A percentile compares a stretch with the other conserved stretches of the same genome.
These are phyloP conservation scores for Coleophora flavipennella DNA, from an alignment of 2,888 invertebrate genomes.

Conservation along the genomic window DNA sequence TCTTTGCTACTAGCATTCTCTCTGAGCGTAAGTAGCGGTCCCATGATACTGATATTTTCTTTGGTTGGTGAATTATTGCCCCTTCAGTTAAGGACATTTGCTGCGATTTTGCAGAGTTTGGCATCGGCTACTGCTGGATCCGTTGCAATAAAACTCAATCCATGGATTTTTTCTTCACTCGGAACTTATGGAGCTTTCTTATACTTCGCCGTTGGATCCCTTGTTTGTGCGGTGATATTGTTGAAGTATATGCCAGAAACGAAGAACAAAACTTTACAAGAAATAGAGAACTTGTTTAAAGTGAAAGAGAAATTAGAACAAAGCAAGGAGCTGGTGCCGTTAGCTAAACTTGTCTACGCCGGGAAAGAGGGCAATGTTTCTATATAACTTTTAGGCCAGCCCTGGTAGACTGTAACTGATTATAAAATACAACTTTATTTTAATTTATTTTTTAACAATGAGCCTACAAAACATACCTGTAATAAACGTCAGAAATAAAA, in stretches of 20 bases:
- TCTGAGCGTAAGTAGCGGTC: neutral
- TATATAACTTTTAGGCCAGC: too few species aligned
- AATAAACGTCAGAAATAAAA: too few species aligned
- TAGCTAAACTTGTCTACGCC: too few species aligned
- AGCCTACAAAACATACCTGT: too few species aligned
- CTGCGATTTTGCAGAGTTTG: neutral
- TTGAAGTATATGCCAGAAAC: slow-evolving; percentile 35
- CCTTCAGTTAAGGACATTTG: neutral
- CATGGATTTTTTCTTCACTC: slow-evolving; percentile 21
- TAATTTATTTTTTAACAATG: too few species aligned
- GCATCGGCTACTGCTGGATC: too few species aligned
- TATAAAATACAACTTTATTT: too few species aligned
- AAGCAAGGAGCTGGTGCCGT: too few species aligned
- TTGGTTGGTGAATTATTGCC: neutral
- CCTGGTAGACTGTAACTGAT: too few species aligned
- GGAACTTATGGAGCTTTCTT: slow-evolving; percentile 26
- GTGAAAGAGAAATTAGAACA: neutral
- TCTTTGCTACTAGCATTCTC: neutral
- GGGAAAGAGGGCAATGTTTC: too few species aligned
- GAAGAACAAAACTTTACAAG: slow-evolving; percentile 33
- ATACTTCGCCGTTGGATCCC: slow-evolving; percentile 18
- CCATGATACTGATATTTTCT: neutral
- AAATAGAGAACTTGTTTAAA: slow-evolving; percentile 20
- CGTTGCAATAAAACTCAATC: slow-evolving; percentile 17
- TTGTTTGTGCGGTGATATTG: slow-evolving; percentile 15